Percentiles rank a stretch among this genome's conserved stretches.
These are phyloP conservation scores for Antheraea mylitta DNA, from an alignment of 1,140 invertebrate genomes.

Conservation along the genomic window DNA sequence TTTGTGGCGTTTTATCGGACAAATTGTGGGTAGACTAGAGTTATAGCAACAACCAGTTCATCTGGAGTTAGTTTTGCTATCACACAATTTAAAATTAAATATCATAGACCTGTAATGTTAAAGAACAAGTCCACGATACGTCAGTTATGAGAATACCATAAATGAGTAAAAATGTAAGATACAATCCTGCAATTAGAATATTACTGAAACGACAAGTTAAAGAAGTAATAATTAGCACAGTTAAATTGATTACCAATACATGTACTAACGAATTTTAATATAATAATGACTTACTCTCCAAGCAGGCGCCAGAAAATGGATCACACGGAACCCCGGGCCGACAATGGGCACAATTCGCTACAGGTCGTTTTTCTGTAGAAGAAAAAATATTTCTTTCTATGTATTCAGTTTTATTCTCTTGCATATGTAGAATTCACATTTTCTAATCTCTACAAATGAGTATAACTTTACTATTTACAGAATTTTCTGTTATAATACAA, in stretches of 20 bases:
- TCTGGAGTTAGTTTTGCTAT: slow-evolving; percentile 77
- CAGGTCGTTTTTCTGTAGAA: slow-evolving; percentile 39
- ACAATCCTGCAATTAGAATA: slow-evolving; percentile 12
- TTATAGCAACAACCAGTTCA: slow-evolving; percentile 74
- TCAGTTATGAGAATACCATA: slow-evolving; percentile 37
- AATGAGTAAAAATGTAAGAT: slow-evolving; percentile 22
- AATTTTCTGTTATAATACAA: no score
- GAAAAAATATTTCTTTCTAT: background rate
- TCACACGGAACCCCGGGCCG: slow-evolving; percentile 87
- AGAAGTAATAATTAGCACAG: slow-evolving; percentile 31
- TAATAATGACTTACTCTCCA: slow-evolving; percentile 83
- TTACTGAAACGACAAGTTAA: slow-evolving; percentile 11
- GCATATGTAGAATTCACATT: no score
- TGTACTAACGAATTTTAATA: background rate
- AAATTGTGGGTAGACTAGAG: slow-evolving; percentile 58
- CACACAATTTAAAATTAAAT: slow-evolving; percentile 51
- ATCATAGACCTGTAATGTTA: slow-evolving; percentile 60
- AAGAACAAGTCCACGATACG: slow-evolving; percentile 55
- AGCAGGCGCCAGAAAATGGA: slow-evolving; percentile 86
- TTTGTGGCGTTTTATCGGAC: slow-evolving; percentile 78
- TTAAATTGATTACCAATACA: slow-evolving; percentile 30
- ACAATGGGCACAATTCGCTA: slow-evolving; percentile 84
- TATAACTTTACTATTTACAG: no score
- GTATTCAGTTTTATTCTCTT: background rate
- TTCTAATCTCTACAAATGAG: no score